Evolutionary conservation across 2,797 vertebrate genomes (phyloP), one percentile per base, ranked within the genome.

Genomic region (Hemitrygon akajei): DNA sequence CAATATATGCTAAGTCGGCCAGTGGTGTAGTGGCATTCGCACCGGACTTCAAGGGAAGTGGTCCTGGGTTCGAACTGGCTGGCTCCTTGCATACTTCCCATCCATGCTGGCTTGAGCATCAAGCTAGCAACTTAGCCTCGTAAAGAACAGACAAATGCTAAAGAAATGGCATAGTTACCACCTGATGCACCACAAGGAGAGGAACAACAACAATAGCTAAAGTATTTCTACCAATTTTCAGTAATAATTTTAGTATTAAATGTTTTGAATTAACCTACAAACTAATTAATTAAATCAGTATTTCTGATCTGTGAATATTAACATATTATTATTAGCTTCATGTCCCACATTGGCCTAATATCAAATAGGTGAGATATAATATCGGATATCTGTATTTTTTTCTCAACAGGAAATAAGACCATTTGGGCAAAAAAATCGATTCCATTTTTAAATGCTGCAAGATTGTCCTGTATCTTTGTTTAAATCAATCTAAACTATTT

Each of bases 401-500:
- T n/a, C 27, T 63, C 58, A 87, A 18, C 16, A 7, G 34, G 58
- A 63, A 87, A 66, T 63, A 63, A 1, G 27, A 87, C 56, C 11
- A 10, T 27, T 60, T 87, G 9, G 60, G 84, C 30, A 63, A 66
- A 14, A 12, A 87, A 87, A n/a, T 87, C n/a, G 14, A 87, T 87
- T 66, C 27, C 30, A 63, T 60, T 87, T 66, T 87, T 30, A 87
- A 87, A 63, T 87, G 60, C 14, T 18, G n/a, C n/a, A 63, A 30
- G n/a, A 63, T 66, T 63, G 14, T 30, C 30, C 4, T 20, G 25
- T 58, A 84, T 58, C 58, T 30, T 58, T 87, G 30, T n/a, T 30
- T 63, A 87, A 87, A 87, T 22, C n/a, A 37, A 37, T 63, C 34
- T 69, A 89, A 7, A 60, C 86, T 89, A 69, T 89, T 89, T 89